Percentiles rank a stretch among this genome's conserved stretches.
Conservation (phyloP, 2,797 vertebrate species). For the Dendrocincla tyrannina region DNA sequence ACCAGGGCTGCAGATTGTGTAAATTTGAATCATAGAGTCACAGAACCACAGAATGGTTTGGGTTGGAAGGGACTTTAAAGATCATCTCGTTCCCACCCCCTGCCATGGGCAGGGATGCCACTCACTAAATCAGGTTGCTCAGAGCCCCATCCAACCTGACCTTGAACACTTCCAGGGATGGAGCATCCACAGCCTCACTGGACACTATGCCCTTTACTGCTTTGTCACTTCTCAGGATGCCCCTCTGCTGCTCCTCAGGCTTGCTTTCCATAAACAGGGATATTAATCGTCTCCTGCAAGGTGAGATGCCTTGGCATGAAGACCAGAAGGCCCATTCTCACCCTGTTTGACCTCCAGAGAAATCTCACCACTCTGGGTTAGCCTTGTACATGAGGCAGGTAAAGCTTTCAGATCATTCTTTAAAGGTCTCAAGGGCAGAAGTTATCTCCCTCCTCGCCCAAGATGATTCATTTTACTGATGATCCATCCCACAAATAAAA, state of each 20-base stretch:
- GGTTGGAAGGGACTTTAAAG: not conserved
- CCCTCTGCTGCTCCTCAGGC: fast-evolving
- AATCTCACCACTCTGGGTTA: not conserved
- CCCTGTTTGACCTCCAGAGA: not conserved
- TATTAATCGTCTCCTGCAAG: not conserved
- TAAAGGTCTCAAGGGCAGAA: not conserved
- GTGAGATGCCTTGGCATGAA: not conserved
- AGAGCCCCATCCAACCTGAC: not conserved
- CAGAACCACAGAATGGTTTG: not conserved
- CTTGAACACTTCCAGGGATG: not conserved
- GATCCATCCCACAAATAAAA: not conserved
- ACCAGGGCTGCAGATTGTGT: too few relatives aligned
- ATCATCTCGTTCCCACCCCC: fast-evolving
- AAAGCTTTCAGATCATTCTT: not conserved
- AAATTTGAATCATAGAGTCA: not conserved
- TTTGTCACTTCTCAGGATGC: not conserved
- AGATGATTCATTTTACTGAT: not conserved
- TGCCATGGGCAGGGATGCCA: not conserved
- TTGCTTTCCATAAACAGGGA: not conserved
- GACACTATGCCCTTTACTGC: not conserved
- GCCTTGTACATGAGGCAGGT: not conserved
- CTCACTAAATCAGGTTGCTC: not conserved
- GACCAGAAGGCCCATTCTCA: not conserved
- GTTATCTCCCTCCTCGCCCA: too few relatives aligned
- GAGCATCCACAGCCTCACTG: not conserved